Evolutionary conservation across 37 sponge, comb jelly and placozoan species (phyloP).

Genomic region (Ianthella basta): DNA sequence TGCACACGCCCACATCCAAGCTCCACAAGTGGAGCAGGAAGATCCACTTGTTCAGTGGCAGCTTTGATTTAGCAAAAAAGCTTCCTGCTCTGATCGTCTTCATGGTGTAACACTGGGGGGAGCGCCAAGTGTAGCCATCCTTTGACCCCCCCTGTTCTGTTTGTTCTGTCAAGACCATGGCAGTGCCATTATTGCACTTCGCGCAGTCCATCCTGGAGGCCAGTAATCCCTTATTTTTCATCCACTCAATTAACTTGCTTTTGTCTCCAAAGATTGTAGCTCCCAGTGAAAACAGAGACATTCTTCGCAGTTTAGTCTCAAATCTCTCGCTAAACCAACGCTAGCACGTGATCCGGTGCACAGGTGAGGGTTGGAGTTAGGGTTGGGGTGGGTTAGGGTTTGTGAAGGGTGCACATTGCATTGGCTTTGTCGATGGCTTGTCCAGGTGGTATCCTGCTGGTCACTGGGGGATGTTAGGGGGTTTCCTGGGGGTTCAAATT

Average conservation of each 20-base stretch:
- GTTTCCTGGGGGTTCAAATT: no score
- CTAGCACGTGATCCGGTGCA: conserved; percentile 9
- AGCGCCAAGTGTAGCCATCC: conserved; percentile 33
- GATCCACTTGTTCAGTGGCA: conserved; percentile 36
- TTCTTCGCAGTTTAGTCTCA: not conserved
- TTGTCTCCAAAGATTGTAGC: conserved; percentile 26
- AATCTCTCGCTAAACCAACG: conserved; percentile 16
- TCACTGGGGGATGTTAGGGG: no score
- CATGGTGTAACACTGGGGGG: not conserved
- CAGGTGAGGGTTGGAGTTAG: no score
- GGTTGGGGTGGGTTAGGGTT: no score
- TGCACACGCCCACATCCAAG: conserved; percentile 30
- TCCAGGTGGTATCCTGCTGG: no score
- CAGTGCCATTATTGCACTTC: conserved; percentile 16
- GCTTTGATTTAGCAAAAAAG: conserved; percentile 2
- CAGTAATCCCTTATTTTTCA: conserved; percentile 11
- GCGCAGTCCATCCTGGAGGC: conserved; percentile 3
- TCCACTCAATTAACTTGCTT: not conserved
- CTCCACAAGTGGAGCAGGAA: conserved; percentile 21
- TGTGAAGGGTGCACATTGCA: no score
- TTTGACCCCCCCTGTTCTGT: conserved; percentile 29
- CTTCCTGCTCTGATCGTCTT: conserved; percentile 19
- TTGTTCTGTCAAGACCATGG: conserved; percentile 8
- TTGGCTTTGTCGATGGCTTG: no score
- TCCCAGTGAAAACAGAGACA: conserved; percentile 31